Percentiles rank a stretch among this genome's conserved stretches.
phyloP scores from a whole-genome alignment of 2,797 vertebrate species.

The Xenopus petersii region DNA sequence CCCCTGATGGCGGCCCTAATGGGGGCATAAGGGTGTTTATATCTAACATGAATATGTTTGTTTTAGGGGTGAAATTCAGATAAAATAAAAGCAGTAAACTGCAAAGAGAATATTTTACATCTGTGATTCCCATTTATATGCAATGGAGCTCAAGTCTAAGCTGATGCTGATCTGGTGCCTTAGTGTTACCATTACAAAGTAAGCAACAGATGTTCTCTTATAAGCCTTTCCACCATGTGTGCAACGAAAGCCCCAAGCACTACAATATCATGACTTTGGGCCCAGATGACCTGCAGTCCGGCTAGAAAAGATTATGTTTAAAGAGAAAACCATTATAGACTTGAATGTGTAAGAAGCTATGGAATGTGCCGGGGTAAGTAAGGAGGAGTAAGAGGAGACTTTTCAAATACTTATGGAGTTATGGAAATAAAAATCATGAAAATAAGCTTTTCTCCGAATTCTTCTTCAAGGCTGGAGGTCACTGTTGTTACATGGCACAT shows the following conservation, averaged over 20 bases:
- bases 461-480: no score
- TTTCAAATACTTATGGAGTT: no score
- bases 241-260: slow-evolving; percentile 7
- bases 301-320: slow-evolving; percentile 11
- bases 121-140: slow-evolving; percentile 40
- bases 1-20: no score
- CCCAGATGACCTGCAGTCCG: slow-evolving; percentile 7
- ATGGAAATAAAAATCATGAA: no score
- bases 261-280: slow-evolving; percentile 21
- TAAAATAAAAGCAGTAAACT: slow-evolving; percentile 38
- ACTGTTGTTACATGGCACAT: no score
- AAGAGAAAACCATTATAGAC: slow-evolving; percentile 19
- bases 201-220: slow-evolving; percentile 43
- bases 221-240: slow-evolving; percentile 32
- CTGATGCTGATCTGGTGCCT: slow-evolving; percentile 25
- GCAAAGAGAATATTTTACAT: slow-evolving; percentile 42
- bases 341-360: slow-evolving; percentile 3
- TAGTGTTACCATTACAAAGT: slow-evolving; percentile 43
- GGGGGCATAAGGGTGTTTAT: no score
- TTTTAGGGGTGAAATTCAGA: slow-evolving; percentile 35
- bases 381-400: background rate
- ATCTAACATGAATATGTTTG: slow-evolving; percentile 23
- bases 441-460: no score
- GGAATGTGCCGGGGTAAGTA: background rate
- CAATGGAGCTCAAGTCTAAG: slow-evolving; percentile 35